A percentile compares a stretch with the other conserved stretches of the same genome.
phyloP scores from a whole-genome alignment of 2,113 vertebrate genomes.

The Bubo bubo region DNA sequence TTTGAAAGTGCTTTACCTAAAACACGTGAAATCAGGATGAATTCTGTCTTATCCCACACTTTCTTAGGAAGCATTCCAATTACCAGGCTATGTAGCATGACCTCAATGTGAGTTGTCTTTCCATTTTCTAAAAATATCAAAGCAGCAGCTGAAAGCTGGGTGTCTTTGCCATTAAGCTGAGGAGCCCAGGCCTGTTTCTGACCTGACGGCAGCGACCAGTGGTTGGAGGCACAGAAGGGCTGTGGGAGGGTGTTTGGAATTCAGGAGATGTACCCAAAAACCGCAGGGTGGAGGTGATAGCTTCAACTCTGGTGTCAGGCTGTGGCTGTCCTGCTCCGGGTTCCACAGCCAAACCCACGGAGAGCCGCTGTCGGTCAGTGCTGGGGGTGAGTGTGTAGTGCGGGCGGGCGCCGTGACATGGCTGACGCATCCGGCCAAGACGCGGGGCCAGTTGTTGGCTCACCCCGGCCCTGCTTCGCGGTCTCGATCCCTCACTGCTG shows the following conservation, averaged over 20 bases:
- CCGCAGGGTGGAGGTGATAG: background rate
- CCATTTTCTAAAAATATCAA: background rate
- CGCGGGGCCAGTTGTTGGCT: fast-evolving
- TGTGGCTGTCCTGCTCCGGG: fast-evolving
- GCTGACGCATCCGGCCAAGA: background rate
- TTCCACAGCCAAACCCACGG: fast-evolving
- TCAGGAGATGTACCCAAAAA: fast-evolving
- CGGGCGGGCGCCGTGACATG: fast-evolving
- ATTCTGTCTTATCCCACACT: background rate
- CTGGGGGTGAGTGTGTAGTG: background rate
- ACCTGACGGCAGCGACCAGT: background rate
- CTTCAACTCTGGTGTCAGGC: fast-evolving
- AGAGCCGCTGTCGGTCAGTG: fast-evolving
- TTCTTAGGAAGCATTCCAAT: background rate
- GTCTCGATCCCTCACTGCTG: fast-evolving
- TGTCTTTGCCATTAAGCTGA: background rate
- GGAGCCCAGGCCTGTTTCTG: background rate
- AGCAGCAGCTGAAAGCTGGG: background rate
- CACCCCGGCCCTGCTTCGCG: fast-evolving
- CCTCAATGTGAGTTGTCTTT: background rate
- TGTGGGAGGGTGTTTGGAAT: background rate
- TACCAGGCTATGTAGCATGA: background rate
- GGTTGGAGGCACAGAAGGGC: background rate
- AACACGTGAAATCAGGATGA: background rate
- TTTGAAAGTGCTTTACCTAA: background rate